Percentiles rank a stretch among this genome's conserved stretches.
phyloP scores from a whole-genome alignment of 2,797 vertebrate genomes.

The Falco cherrug region DNA sequence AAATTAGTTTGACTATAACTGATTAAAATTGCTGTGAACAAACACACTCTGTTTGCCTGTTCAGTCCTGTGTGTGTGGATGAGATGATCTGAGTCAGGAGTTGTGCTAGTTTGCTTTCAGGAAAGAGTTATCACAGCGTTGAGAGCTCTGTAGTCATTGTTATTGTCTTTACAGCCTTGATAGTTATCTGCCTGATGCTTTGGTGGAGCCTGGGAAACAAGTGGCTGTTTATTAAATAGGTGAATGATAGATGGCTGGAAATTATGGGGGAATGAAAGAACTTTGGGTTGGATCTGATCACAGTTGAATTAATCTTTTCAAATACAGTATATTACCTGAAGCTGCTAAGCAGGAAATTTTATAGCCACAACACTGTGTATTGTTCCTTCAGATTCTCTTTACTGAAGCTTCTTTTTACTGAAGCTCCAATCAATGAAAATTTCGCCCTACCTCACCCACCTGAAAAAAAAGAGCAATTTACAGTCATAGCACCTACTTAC shows the following conservation, averaged over 20 bases:
- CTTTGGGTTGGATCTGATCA: not conserved
- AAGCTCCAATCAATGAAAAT: not conserved
- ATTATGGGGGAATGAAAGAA: not conserved
- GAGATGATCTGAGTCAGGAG: not conserved
- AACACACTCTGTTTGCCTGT: not conserved
- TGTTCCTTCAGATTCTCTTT: not conserved
- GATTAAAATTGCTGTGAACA: not conserved
- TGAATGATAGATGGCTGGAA: not conserved
- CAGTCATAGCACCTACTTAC: not conserved
- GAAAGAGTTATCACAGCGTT: not conserved
- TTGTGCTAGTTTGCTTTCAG: not conserved
- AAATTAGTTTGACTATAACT: not conserved
- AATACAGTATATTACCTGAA: not conserved
- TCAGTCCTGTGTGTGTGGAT: accelerated
- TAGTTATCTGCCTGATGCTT: not conserved
- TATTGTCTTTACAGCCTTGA: not conserved
- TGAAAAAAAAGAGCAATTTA: not conserved
- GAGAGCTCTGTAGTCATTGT: not conserved
- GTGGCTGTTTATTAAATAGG: not conserved
- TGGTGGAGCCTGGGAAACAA: not conserved
- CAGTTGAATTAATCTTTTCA: not conserved
- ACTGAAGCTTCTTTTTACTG: not conserved
- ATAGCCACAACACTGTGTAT: not conserved
- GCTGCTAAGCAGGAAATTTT: not conserved
- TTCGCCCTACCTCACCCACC: not conserved